Evolutionary conservation across 2,888 invertebrate genomes (phyloP), one percentile per base, ranked within the genome.

Genomic region (Drosophila kambysellisi): DNA sequence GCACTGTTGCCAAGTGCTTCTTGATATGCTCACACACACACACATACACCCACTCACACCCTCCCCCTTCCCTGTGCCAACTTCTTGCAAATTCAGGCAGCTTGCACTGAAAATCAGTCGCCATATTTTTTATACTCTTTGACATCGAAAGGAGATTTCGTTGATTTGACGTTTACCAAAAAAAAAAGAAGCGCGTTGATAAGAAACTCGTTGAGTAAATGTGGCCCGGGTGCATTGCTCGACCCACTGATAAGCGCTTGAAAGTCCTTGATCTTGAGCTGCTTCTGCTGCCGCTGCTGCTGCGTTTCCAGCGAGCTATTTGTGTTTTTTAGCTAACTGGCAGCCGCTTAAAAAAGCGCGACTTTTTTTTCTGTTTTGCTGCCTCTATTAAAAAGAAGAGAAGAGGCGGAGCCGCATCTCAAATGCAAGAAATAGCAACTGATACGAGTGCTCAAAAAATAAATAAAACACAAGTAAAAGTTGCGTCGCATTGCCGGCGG

Each of bases 221-320:
- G 87, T 69, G 82, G 78, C 70, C 78, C 74, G 81, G 85, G 90
- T 91, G 90, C 90, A 91, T 84, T 89, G 91, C 74, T 78, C 90
- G 91, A 88, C 82, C 83, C 70, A 46, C 51, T 67, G 90, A 91
- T 91, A 91, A 91, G 81, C 75, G 17, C 25, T 25, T 29, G 53
- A 62, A 88, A 90, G 79, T 82, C 90, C 90, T 91, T 91, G 90
- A 91, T 90, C 91, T 91, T 91, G 89, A 79, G 80, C 25, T 46
- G n/a, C 9, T 41, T 20, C 46, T 46, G 43, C 43, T 43, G 43
- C 9, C 20, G 39, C 41, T 41, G 17, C 20, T 46, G 46, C 68
- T 84, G 89, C 87, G 77, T 86, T 85, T 78, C 57, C 8, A 52
- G 43, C 33, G 11, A 20, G 11, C 20, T 20, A 11, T 43, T 15